Base-by-base conservation (phyloP, 2,888 invertebrate genomes). In the Elysia crispata region DNA sequence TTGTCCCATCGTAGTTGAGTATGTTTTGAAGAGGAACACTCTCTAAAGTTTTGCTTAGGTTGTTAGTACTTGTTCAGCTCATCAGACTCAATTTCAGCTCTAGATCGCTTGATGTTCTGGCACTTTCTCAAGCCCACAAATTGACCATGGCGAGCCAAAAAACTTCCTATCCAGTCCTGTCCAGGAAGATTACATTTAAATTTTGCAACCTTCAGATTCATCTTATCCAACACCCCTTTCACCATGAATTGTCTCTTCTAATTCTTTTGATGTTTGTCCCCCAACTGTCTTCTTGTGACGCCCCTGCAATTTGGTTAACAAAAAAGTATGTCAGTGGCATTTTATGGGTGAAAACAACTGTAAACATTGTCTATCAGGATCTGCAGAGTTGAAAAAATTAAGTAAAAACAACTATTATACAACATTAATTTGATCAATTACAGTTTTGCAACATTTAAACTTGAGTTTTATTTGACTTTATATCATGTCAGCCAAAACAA, bases 1-100 rank as follows among this genome's bases (percentile, higher is more conserved):
- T 91, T 1, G 89, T 87, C 81, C 91, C 90, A 75, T 91, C 91
- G 83, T 89, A 92, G 72, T 90, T 91, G 76, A 86, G 85, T 5
- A 90, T 86, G 73, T 88, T 86, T 18, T 31, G 49, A 1, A 76
- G 76, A 23, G 81, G 82, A 1, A 85, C 69, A 25, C 28, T 72
- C 25, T 64, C 20, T 1, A 73, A 31, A 28, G 57, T 57, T 33
- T 28, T 41, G 30, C 73, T 18, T 25, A 72, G 64, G 60, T 69
- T 70, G 23, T 77, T 31, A 77, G 30, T 70, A 77, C 1, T 1
- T 25, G 1, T 20, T 25, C 0, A 77, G 28, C 15, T 54, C 54
- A 18, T 54, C 54, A 54, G 54, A 18, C 54, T 54, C 18, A 13
- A 54, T 18, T 54, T 54, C 54, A 13, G 15, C 54, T 54, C 54